phyloP scores from a whole-genome alignment of 2,888 invertebrate species.

The Cactoblastis cactorum region DNA sequence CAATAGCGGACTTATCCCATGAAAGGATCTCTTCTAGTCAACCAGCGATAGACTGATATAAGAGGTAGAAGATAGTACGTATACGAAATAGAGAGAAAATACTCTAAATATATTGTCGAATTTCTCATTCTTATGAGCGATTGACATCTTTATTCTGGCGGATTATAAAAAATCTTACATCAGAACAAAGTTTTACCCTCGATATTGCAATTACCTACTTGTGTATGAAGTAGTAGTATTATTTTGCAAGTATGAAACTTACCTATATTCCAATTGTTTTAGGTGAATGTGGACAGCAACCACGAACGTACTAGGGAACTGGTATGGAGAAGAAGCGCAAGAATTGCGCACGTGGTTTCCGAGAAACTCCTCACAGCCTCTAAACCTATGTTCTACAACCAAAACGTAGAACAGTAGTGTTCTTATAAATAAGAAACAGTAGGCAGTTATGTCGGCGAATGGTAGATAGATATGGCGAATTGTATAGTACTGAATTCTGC shows the following conservation, averaged over 20 bases:
- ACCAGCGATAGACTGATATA: too few relatives aligned
- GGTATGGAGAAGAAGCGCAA: slow-evolving; percentile 89
- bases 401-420: slow-evolving; percentile 40
- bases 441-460: not conserved
- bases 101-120: too few relatives aligned
- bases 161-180: too few relatives aligned
- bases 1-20: too few relatives aligned
- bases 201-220: too few relatives aligned
- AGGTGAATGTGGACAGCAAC: slow-evolving; percentile 92
- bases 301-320: slow-evolving; percentile 91
- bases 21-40: too few relatives aligned
- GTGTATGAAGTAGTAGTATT: too few relatives aligned
- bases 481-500: slow-evolving; percentile 15
- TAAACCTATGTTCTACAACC: slow-evolving; percentile 65
- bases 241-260: not conserved
- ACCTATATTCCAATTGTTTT: slow-evolving; percentile 15
- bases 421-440: not conserved
- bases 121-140: too few relatives aligned
- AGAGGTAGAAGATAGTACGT: too few relatives aligned
- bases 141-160: too few relatives aligned
- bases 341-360: slow-evolving; percentile 91
- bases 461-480: slow-evolving; percentile 11
- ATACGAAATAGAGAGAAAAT: too few relatives aligned
- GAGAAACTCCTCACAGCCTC: slow-evolving; percentile 83
- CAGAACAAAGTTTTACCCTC: too few relatives aligned